phyloP scores from a whole-genome alignment of 2,113 vertebrate genomes.

The Xiphophorus maculatus region DNA sequence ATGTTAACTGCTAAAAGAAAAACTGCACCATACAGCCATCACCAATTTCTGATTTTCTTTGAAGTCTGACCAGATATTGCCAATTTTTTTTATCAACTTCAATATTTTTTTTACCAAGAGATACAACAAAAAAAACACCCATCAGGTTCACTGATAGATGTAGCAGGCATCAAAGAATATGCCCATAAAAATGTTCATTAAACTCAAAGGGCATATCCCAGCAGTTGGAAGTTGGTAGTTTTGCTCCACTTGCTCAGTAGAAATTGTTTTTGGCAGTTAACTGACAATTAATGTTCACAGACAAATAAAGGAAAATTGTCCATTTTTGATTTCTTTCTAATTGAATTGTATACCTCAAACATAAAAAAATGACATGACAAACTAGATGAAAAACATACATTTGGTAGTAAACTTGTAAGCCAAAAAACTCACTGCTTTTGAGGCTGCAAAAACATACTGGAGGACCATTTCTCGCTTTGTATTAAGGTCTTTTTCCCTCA shows the following conservation, averaged over 20 bases:
- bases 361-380: no score
- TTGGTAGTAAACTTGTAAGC: background rate
- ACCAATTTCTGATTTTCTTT: background rate
- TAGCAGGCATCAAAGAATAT: background rate
- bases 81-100: background rate
- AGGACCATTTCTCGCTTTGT: conserved; percentile 97
- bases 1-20: no score
- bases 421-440: conserved; percentile 88
- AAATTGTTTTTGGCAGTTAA: background rate
- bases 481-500: conserved; percentile 93
- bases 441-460: conserved; percentile 92
- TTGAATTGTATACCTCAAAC: background rate
- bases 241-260: background rate
- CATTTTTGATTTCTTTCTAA: background rate
- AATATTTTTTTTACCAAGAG: no score
- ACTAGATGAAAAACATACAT: background rate
- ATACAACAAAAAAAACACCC: no score
- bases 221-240: background rate
- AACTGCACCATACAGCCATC: no score
- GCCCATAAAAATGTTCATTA: no score
- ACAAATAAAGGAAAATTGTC: background rate
- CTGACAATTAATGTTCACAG: background rate
- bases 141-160: no score
- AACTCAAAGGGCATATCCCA: background rate
- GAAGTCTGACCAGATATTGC: background rate